Evolutionary conservation across 1,140 invertebrate species (phyloP), one percentile per base, ranked within the genome.

Genomic region (Hetaerina americana): DNA sequence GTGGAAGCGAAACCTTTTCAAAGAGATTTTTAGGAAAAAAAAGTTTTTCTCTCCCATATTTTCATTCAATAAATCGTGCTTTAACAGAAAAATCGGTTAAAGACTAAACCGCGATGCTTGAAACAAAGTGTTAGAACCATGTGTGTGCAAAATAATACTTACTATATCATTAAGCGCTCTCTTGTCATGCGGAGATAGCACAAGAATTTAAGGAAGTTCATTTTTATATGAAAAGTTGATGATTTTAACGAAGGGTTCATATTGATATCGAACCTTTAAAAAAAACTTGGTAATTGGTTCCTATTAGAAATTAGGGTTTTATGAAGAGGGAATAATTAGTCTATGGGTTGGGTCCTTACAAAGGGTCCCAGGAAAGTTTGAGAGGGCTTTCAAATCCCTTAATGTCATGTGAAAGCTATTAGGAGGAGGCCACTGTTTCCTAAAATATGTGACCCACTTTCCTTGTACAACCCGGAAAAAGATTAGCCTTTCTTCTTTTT

Each of bases 61-160:
- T 57, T 57, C 40, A 57, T 2, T 12, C 40, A 57, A 1, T 18
- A 57, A 57, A 57, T 57, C 3, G 3, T 5, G 28, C 15, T 24
- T 3, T 24, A 3, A 18, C 12, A 27, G 28, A 69, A 27, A 69
- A 28, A 27, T 27, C 10, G 26, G 25, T 27, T 24, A 26, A 26
- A 68, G 15, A 68, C 24, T 12, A 27, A 69, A 68, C 24, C 24
- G 3, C 27, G 27, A 68, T 12, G 27, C 27, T 68, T 26, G 25
- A 10, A 24, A n/a, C n/a, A 68, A 68, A 69, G 28, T 27, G n/a
- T 27, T 27, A 26, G 26, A 27, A 27, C 68, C 26, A 66, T 73
- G 69, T 73, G 66, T 49, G 72, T 73, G 72, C 72, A 69, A 73
- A 57, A 57, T 57, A 70, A 73, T 69, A 69, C 68, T 25, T 69